Evolutionary conservation across 2,888 invertebrate species (phyloP), one percentile per base, ranked within the genome.

Genomic region (Platerodrilus igneus): DNA sequence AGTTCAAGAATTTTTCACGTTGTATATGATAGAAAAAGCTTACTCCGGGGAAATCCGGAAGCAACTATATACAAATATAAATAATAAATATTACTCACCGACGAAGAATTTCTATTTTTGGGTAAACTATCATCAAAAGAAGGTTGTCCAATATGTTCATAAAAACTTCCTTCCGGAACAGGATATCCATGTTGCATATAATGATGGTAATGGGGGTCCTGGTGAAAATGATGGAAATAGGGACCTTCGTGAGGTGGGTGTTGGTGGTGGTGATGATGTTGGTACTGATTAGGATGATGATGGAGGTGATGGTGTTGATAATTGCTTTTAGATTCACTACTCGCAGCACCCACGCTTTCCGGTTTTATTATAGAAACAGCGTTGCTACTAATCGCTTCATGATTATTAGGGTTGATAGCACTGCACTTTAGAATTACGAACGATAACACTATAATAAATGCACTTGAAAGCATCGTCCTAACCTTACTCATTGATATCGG

Each of bases 221-320:
- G 41, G 17, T 41, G 35, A 16, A 21, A 19, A 11, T 31, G 32
- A 28, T 30, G 29, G 11, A 26, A 30, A 35, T 23, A 11, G 25
- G 7, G 22, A 15, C 13, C 10, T 13, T 31, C 21, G 4, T 6
- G 31, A 11, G 10, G 18, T 2, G 21, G 31, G 8, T 21, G 21
- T 7, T 20, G 31, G 14, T 31, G 19, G 8, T 31, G n/a, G 2
- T 14, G 32, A 11, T 33, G 22, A 22, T n/a, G n/a, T n/a, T n/a
- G n/a, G n/a, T n/a, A n/a, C n/a, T 15, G 10, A 15, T 31, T 20
- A 4, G 10, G 31, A 11, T 20, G 18, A 2, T 15, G 31, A 9
- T 21, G 21, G 11, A 21, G 31, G 14, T 31, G 19, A 8, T 31
- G n/a, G 2, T 14, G 32, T 11, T 33, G 22, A 22, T n/a, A 33